Percentiles rank a stretch among this genome's conserved stretches.
phyloP scores from a whole-genome alignment of 2,888 invertebrate species.

The Netelia virgata region DNA sequence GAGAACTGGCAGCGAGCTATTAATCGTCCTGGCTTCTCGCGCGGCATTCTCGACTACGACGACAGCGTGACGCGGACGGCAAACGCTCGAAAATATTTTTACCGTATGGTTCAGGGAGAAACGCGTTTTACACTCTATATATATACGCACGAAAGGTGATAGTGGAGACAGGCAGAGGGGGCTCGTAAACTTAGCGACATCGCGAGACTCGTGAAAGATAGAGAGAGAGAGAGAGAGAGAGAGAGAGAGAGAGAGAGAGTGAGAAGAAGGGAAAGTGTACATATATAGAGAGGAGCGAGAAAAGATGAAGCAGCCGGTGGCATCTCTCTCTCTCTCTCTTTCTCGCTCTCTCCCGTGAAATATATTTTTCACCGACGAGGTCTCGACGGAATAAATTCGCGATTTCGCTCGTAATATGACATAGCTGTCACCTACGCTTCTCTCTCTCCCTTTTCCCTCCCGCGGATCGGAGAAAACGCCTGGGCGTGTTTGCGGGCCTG shows the following conservation, averaged over 20 bases:
- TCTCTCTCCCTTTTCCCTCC: slow-evolving; percentile 29
- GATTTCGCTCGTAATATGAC: slow-evolving; percentile 76
- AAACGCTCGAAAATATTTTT: slow-evolving; percentile 52
- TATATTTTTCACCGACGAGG: slow-evolving; percentile 39
- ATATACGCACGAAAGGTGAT: slow-evolving; percentile 13
- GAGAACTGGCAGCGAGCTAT: slow-evolving; percentile 38
- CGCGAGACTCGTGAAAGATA: slow-evolving; percentile 35
- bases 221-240: slow-evolving; percentile 28
- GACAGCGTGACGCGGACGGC: slow-evolving; percentile 6
- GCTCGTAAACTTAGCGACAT: slow-evolving; percentile 56
- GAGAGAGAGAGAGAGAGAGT: neutral
- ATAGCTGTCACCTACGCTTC: slow-evolving; percentile 68
- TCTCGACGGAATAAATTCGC: slow-evolving; percentile 75
- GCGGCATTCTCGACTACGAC: slow-evolving; percentile 42
- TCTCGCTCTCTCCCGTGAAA: slow-evolving; percentile 27
- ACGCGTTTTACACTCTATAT: slow-evolving; percentile 9
- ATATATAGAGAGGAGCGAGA: neutral
- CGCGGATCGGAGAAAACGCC: slow-evolving; percentile 44
- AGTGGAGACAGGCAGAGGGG: slow-evolving; percentile 10
- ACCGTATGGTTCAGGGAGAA: neutral
- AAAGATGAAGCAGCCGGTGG: slow-evolving; percentile 28
- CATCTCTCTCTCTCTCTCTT: slow-evolving; percentile 17
- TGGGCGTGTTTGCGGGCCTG: slow-evolving; percentile 53
- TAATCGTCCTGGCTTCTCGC: slow-evolving; percentile 46
- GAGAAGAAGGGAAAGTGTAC: neutral